Evolutionary conservation across 2,113 vertebrate genomes (phyloP).

Genomic region (Paradisaea rubra): DNA sequence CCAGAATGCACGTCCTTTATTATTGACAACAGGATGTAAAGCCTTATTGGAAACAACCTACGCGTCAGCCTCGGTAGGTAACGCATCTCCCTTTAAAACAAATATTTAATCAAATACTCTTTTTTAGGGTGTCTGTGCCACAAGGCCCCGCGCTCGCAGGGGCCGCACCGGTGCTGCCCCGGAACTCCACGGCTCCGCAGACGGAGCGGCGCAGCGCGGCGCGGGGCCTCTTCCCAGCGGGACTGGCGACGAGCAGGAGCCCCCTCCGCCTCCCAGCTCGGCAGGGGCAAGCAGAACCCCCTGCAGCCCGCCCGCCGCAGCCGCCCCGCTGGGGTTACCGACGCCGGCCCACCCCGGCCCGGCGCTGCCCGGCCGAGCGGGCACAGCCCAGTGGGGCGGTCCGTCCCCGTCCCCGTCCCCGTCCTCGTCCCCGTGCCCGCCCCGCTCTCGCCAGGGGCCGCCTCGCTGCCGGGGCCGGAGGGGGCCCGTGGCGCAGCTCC

Average conservation of each 20-base stretch:
- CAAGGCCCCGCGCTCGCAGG: accelerated
- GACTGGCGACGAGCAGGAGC: accelerated
- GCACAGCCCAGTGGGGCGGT: background rate
- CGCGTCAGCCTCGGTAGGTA: accelerated
- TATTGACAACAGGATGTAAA: background rate
- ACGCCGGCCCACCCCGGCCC: background rate
- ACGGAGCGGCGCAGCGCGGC: too few species aligned
- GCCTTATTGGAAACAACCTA: background rate
- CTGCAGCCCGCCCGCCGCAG: too few species aligned
- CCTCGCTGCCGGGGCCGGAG: background rate
- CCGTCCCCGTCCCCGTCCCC: background rate
- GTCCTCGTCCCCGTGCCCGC: background rate
- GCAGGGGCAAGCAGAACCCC: too few species aligned
- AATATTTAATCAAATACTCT: accelerated
- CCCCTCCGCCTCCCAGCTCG: accelerated
- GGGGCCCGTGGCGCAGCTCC: background rate
- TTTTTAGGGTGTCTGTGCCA: accelerated
- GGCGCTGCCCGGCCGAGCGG: too few species aligned
- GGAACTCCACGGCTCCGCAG: background rate
- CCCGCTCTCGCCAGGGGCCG: background rate
- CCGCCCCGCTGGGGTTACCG: background rate
- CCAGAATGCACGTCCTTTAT: background rate
- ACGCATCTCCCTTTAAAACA: accelerated
- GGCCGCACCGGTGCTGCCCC: background rate
- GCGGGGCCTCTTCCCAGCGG: background rate